A percentile compares a stretch with the other conserved stretches of the same genome.
Evolutionary conservation across 1,140 invertebrate genomes (phyloP).

Genomic region (Drosophila bocqueti): DNA sequence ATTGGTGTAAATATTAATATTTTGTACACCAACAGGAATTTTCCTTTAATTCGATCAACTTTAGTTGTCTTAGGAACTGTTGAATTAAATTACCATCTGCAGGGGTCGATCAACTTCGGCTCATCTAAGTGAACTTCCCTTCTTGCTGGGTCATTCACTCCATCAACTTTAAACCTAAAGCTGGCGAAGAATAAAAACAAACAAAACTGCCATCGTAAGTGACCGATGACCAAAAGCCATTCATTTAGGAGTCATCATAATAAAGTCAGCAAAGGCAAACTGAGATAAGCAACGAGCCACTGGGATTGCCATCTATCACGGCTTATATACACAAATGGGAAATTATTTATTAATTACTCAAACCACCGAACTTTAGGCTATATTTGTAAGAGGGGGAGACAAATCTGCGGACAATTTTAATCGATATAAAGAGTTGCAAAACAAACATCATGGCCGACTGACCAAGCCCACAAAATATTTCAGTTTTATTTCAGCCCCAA

Average conservation of each 20-base stretch:
- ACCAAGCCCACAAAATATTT: conserved; percentile 31
- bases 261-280: conserved; percentile 31
- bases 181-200: neutral
- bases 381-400: conserved; percentile 6
- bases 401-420: conserved; percentile 62
- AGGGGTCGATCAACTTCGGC: neutral
- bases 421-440: conserved; percentile 64
- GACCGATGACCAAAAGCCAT: conserved; percentile 49
- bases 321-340: conserved; percentile 42
- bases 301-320: conserved; percentile 48
- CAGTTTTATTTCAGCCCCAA: neutral
- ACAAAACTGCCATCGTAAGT: conserved; percentile 22
- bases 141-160: neutral
- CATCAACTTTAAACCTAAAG: conserved; percentile 2
- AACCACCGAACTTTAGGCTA: conserved; percentile 21
- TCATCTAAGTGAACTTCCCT: neutral
- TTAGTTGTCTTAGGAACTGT: neutral
- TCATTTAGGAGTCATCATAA: conserved; percentile 62
- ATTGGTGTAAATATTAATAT: neutral
- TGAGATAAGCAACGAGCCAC: conserved; percentile 32
- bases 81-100: neutral
- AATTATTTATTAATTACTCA: conserved; percentile 80
- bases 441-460: conserved; percentile 37
- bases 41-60: neutral
- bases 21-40: neutral